These are phyloP conservation scores for Scartelaos histophorus DNA, from an alignment of 2,113 vertebrate genomes.

Conservation along the genomic window DNA sequence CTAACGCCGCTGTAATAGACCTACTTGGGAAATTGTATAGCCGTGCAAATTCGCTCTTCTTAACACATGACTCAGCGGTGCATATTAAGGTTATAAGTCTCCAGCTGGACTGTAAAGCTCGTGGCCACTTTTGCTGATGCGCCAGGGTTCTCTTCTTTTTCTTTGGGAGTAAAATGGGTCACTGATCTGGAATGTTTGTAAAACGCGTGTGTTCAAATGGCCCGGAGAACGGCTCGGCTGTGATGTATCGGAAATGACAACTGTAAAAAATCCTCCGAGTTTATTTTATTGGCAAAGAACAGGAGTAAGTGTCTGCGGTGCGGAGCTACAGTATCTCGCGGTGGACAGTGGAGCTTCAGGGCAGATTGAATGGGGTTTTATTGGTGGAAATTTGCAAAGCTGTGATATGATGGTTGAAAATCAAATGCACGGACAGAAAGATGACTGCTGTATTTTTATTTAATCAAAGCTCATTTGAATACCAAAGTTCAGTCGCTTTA, in stretches of 20 bases:
- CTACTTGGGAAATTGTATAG: neutral
- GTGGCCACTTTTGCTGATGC: neutral
- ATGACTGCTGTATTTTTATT: slow-evolving; percentile 12
- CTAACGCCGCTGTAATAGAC: neutral
- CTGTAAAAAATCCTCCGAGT: neutral
- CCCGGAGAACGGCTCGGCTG: slow-evolving; percentile 2
- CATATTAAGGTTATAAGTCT: neutral
- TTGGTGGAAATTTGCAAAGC: slow-evolving; percentile 37
- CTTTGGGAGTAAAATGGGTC: neutral
- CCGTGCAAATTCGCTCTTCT: neutral
- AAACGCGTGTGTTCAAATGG: neutral
- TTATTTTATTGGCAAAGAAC: slow-evolving; percentile 36
- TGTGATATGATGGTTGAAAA: slow-evolving; percentile 36
- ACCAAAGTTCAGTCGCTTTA: neutral
- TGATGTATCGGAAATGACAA: slow-evolving; percentile 16
- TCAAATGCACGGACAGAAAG: slow-evolving; percentile 9
- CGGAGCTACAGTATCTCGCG: neutral
- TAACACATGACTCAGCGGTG: neutral
- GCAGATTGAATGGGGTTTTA: slow-evolving; percentile 40
- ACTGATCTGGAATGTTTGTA: neutral
- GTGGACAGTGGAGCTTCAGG: slow-evolving; percentile 30
- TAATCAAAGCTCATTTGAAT: slow-evolving; percentile 9
- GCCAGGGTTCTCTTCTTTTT: neutral
- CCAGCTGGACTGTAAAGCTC: neutral
- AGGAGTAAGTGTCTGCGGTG: neutral